phyloP scores from a whole-genome alignment of 2,797 vertebrate genomes.

The Hydrocynus forskahlii region DNA sequence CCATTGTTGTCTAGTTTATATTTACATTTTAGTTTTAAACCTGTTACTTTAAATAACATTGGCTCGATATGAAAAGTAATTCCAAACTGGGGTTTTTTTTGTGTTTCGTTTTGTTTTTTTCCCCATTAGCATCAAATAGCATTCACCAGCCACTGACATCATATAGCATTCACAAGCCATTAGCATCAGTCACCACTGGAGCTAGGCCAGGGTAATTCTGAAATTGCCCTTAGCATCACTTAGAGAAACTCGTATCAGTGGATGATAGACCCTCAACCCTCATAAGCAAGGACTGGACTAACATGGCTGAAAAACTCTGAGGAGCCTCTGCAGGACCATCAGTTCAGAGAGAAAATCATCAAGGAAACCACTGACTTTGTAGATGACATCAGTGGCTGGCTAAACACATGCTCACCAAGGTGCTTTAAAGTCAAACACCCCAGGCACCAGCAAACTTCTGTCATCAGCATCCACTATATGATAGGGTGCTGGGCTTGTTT shows the following conservation, averaged over 20 bases:
- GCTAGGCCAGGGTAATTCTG: no score
- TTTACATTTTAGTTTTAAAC: no score
- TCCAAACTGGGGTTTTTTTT: no score
- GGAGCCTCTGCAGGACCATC: conserved; percentile 60
- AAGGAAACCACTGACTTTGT: conserved; percentile 68
- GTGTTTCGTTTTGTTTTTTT: no score
- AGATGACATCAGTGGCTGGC: conserved; percentile 72
- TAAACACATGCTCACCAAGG: conserved; percentile 63
- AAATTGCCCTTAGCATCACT: no score
- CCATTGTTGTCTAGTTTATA: no score
- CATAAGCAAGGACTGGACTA: conserved; percentile 7
- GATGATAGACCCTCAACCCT: conserved; percentile 11
- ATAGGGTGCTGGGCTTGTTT: conserved; percentile 36
- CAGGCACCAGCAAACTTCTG: conserved; percentile 56
- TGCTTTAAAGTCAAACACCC: conserved; percentile 48
- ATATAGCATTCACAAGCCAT: no score
- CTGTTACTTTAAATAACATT: no score
- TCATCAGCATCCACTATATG: conserved; percentile 55
- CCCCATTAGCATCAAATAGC: no score
- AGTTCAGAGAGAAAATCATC: conserved; percentile 44
- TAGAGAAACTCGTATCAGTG: neutral
- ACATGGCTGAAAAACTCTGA: neutral
- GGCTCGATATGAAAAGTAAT: no score
- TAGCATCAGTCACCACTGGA: no score
- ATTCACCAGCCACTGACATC: no score